Percentiles rank a stretch among this genome's conserved stretches.
Evolutionary conservation across 2,888 invertebrate species (phyloP).

Genomic region (Hyposoter dolosus): DNA sequence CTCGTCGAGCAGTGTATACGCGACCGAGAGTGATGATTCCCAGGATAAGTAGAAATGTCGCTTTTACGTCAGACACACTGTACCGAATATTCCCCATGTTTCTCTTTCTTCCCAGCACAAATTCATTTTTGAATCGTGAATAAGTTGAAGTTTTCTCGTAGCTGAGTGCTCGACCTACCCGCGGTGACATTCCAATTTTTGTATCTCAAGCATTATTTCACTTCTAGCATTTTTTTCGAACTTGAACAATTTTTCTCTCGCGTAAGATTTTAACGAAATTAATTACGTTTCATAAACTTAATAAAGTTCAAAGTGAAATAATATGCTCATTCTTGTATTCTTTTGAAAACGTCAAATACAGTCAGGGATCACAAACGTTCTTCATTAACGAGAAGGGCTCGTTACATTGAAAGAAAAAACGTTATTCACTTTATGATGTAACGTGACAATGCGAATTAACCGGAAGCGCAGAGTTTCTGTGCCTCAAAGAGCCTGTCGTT

Average conservation of each 20-base stretch:
- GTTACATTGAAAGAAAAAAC: constrained; percentile 9
- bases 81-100: background rate
- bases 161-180: too few species aligned
- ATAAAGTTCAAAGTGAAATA: constrained; percentile 2
- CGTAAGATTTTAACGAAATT: background rate
- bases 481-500: constrained; percentile 9
- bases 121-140: background rate
- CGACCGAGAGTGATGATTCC: background rate
- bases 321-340: background rate
- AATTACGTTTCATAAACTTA: background rate
- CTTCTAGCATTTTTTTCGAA: background rate
- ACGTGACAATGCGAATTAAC: constrained; percentile 20
- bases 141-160: too few species aligned
- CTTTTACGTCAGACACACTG: constrained; percentile 41
- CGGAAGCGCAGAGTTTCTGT: constrained; percentile 9
- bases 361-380: background rate
- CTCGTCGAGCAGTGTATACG: background rate
- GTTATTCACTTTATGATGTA: background rate
- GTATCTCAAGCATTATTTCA: background rate
- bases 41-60: constrained; percentile 42
- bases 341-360: background rate
- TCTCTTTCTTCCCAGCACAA: background rate
- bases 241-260: background rate
- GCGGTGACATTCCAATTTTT: too few species aligned
- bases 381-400: constrained; percentile 9